Percentiles rank a stretch among this genome's conserved stretches.
Evolutionary conservation across 2,888 invertebrate species (phyloP).

Genomic region (Phasia obesa): DNA sequence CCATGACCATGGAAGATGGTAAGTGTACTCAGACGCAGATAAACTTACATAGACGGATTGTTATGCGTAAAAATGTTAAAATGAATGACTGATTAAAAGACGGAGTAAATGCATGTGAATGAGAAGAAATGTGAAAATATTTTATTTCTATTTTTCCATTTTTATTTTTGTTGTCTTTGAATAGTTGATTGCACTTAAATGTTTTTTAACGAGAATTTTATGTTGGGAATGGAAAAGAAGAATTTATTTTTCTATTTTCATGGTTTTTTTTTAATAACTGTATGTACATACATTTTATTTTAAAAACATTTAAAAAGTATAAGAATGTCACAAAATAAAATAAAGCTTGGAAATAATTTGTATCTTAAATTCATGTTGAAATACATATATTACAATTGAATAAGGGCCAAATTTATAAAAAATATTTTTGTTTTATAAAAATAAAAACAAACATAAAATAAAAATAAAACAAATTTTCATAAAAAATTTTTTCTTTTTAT

Average conservation of each 20-base stretch:
- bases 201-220: not conserved
- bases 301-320: no score
- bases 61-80: constrained; percentile 31
- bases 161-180: not conserved
- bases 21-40: constrained; percentile 80
- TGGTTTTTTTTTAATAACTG: no score
- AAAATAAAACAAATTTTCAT: no score
- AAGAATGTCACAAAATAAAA: no score
- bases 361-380: no score
- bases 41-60: constrained; percentile 11
- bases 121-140: not conserved
- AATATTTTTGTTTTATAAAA: no score
- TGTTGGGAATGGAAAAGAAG: not conserved
- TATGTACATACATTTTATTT: no score
- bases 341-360: no score
- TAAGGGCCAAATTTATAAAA: no score
- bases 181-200: not conserved
- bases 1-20: constrained; percentile 93
- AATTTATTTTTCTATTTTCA: not conserved
- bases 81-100: constrained; percentile 32
- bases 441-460: no score
- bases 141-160: constrained; percentile 7
- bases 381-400: no score
- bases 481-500: no score
- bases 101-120: constrained; percentile 19